Base-by-base conservation (phyloP, 2,797 vertebrate species). In the Anisognathus igniventris region DNA sequence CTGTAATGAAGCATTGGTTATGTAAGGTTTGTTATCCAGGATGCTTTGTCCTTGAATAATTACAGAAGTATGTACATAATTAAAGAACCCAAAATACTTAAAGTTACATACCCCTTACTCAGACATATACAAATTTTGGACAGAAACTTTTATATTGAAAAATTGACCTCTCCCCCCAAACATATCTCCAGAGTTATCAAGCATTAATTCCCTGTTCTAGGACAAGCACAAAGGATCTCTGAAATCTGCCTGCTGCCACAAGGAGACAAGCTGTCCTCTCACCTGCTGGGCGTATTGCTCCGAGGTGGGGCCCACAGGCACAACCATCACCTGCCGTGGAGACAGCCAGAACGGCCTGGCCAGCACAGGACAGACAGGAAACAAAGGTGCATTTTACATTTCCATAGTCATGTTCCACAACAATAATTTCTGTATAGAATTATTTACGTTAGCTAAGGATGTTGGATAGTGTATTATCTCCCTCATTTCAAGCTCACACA, bases 331-430 rank as follows among this genome's bases (percentile, higher is more conserved):
- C 96, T 99, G 99, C 48, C 98, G 97, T 10, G 99, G 99, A 93
- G 99, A 99, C 21, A 99, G 88, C 99, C 99, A 99, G 93, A 99
- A 98, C 2, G 99, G 99, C 99, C 99, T 99, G 94, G 57, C 67
- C 78, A 96, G 86, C 53, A 64, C 33, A 39, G 84, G 62, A 83
- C 92, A 27, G 73, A 40, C 0, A 61, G 4, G 9, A 76, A 19
- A 73, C 19, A 24, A 42, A 42, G 6, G 11, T 25, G 6, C 24
- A 50, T 62, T 87, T 78, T 20, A 67, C 35, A 37, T 31, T 66
- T 25, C 51, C 39, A 22, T 0, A 47, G 10, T 39, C 35, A 54
- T 3, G 7, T 14, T 74, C 19, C 40, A 57, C 39, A 81, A 22
- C 0, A 40, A 27, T 7, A 12, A 40, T 11, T 56, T 14, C 31